Evolutionary conservation across 1,140 invertebrate genomes (phyloP).

Genomic region (Pissodes strobi): DNA sequence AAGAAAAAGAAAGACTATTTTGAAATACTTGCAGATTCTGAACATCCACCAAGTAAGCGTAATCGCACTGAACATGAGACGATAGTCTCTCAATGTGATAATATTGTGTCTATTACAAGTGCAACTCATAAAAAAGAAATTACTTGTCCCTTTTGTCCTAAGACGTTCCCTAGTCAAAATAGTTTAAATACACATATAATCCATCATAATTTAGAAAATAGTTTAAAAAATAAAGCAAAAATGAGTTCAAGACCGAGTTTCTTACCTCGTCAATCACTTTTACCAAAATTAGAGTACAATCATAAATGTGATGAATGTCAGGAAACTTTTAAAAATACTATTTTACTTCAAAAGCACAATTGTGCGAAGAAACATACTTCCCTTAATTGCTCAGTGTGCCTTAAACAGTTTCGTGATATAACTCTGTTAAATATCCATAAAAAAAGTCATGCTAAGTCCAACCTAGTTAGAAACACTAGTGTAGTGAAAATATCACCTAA

Average conservation of each 20-base stretch:
- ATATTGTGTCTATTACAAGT: not conserved
- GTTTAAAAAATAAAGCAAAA: constrained; percentile 27
- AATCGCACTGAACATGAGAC: constrained; percentile 5
- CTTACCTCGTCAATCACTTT: constrained; percentile 17
- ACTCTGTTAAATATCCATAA: constrained; percentile 44
- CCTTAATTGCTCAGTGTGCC: constrained; percentile 41
- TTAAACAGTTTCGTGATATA: constrained; percentile 41
- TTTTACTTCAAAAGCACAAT: constrained; percentile 44
- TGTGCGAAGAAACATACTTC: constrained; percentile 21
- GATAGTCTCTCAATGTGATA: not conserved
- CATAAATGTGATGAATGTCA: constrained; percentile 46
- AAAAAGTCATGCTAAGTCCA: constrained; percentile 45
- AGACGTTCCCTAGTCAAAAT: constrained; percentile 62
- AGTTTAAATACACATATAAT: constrained; percentile 62
- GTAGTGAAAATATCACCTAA: constrained; percentile 40
- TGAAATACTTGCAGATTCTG: too few species aligned
- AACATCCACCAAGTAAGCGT: constrained; percentile 13
- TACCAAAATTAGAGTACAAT: constrained; percentile 34
- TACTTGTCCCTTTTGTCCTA: constrained; percentile 61
- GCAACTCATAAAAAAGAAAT: constrained; percentile 38
- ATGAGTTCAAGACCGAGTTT: not conserved
- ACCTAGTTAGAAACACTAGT: constrained; percentile 44
- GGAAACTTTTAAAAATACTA: constrained; percentile 46
- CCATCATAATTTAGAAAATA: constrained; percentile 46
- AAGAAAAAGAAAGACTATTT: constrained; percentile 34